Evolutionary conservation across 2,888 invertebrate genomes (phyloP).

Genomic region (Sepiola atlantica): DNA sequence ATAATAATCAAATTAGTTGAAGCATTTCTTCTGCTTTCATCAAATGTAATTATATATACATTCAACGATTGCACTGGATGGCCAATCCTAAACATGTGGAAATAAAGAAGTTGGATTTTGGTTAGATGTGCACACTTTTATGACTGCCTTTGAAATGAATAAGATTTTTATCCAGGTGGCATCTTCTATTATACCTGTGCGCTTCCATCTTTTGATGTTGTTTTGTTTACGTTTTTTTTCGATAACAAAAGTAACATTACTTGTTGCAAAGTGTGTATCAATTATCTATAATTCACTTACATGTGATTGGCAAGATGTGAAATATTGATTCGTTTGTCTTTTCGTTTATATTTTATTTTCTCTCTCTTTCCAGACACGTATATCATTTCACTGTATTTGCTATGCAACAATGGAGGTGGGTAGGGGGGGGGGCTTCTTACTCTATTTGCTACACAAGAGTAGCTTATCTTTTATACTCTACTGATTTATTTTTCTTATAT

Average conservation of each 20-base stretch:
- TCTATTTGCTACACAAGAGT: neutral
- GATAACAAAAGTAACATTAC: neutral
- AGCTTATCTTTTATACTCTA: neutral
- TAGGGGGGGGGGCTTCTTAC: too few relatives aligned
- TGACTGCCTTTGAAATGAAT: neutral
- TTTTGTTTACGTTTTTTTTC: neutral
- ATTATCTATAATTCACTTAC: neutral
- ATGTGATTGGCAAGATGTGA: neutral
- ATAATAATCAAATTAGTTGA: constrained; percentile 9
- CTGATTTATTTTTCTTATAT: neutral
- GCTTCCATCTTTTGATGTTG: neutral
- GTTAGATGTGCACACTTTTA: neutral
- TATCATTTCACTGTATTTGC: neutral
- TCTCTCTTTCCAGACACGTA: neutral
- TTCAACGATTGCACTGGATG: neutral
- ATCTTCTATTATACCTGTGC: neutral
- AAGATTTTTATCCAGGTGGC: constrained; percentile 9
- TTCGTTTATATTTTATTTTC: neutral
- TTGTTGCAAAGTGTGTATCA: constrained; percentile 8
- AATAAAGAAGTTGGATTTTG: neutral
- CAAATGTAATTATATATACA: neutral
- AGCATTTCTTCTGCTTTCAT: neutral
- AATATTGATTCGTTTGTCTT: neutral
- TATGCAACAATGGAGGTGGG: neutral
- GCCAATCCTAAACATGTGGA: neutral